These are phyloP conservation scores for Thecocarcelia acutangulata DNA, from an alignment of 2,888 invertebrate genomes.

Conservation along the genomic window DNA sequence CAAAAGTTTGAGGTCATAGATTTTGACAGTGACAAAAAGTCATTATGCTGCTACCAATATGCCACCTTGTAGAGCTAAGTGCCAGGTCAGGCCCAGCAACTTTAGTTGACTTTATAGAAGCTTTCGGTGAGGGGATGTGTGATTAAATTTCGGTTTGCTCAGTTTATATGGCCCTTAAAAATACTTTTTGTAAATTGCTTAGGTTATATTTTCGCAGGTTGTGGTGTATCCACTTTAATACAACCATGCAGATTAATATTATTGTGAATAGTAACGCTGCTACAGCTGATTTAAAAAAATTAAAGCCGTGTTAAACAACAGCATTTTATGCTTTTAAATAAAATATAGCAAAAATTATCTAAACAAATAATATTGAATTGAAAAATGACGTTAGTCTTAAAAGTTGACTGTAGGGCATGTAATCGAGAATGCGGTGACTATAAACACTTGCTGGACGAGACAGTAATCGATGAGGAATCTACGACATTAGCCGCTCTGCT, in stretches of 20 bases:
- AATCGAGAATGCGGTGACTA: constrained; percentile 73
- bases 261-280: constrained; percentile 39
- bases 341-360: neutral
- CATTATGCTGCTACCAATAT: no score
- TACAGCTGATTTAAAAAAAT: constrained; percentile 35
- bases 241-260: neutral
- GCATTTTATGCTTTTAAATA: constrained; percentile 14
- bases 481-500: constrained; percentile 77
- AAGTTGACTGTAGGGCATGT: constrained; percentile 78
- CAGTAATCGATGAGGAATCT: constrained; percentile 74
- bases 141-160: no score
- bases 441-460: constrained; percentile 74
- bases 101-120: no score
- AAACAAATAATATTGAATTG: neutral
- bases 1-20: no score
- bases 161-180: no score
- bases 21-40: no score
- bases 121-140: no score
- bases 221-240: neutral
- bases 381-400: constrained; percentile 61
- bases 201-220: no score
- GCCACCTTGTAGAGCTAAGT: no score
- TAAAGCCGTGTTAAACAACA: constrained; percentile 22
- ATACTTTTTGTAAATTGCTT: no score
- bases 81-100: no score